These are phyloP conservation scores for Pogonophryne albipinna DNA, from an alignment of 2,797 vertebrate genomes.

Conservation along the genomic window DNA sequence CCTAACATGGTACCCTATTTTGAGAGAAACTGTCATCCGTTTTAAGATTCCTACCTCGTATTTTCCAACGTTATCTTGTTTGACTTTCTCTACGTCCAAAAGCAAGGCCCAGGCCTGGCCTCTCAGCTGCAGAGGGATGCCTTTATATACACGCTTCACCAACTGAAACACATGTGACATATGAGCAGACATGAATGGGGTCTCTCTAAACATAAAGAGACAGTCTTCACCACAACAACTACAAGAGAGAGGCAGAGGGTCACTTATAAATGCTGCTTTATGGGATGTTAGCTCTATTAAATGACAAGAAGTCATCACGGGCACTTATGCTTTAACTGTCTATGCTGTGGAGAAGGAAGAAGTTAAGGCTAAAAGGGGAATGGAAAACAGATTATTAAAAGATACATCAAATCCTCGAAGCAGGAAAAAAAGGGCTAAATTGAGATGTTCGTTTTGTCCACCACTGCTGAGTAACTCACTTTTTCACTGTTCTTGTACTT, in stretches of 20 bases:
- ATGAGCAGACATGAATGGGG: background rate
- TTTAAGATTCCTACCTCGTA: conserved; percentile 84
- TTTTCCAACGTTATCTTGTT: conserved; percentile 87
- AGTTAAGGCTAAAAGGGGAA: conserved; percentile 48
- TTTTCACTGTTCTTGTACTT: conserved; percentile 91
- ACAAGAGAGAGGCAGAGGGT: conserved; percentile 5
- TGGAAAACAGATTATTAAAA: conserved; percentile 53
- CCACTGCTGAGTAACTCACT: conserved; percentile 69
- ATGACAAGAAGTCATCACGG: conserved; percentile 27
- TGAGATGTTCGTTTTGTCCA: conserved; percentile 4
- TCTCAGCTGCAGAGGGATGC: conserved; percentile 89
- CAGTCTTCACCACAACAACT: conserved; percentile 11
- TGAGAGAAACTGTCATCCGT: background rate
- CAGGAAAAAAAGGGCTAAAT: conserved; percentile 19
- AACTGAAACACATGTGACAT: conserved; percentile 77
- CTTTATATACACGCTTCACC: conserved; percentile 90
- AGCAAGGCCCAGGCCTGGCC: conserved; percentile 90
- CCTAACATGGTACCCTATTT: background rate
- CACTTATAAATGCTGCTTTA: conserved; percentile 8
- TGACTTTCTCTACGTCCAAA: conserved; percentile 88
- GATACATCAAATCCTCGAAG: conserved; percentile 28
- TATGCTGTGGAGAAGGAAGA: conserved; percentile 14
- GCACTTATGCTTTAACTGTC: conserved; percentile 27
- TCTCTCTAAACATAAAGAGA: conserved; percentile 22
- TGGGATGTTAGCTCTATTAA: conserved; percentile 20